Evolutionary conservation across 2,797 vertebrate genomes (phyloP).

Genomic region (Mus spretus): DNA sequence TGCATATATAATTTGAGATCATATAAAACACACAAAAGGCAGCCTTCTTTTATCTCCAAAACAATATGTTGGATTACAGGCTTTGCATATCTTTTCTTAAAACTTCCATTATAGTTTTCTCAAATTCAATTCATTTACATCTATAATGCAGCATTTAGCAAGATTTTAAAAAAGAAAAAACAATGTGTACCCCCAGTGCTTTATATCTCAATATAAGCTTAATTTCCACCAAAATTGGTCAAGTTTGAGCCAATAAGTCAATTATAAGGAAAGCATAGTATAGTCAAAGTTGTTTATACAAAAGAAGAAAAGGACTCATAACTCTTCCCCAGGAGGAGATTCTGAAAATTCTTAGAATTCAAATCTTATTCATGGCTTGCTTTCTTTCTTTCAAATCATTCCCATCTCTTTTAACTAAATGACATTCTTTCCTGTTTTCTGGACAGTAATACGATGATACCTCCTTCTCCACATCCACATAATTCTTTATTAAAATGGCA

Average conservation of each 20-base stretch:
- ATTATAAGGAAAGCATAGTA: background rate
- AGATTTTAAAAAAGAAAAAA: slow-evolving; percentile 60
- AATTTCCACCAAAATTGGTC: background rate
- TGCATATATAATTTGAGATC: slow-evolving; percentile 52
- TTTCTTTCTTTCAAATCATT: background rate
- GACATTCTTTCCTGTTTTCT: background rate
- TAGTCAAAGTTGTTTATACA: background rate
- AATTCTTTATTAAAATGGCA: slow-evolving; percentile 45
- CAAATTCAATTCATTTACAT: slow-evolving; percentile 62
- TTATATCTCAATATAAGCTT: slow-evolving; percentile 10
- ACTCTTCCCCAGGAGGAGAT: background rate
- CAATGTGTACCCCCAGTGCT: background rate
- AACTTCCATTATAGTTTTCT: slow-evolving; percentile 69
- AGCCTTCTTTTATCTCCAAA: slow-evolving; percentile 65
- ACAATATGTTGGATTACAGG: slow-evolving; percentile 75
- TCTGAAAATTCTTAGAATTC: background rate
- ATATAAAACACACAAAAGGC: slow-evolving; percentile 55
- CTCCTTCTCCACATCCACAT: background rate
- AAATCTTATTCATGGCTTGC: background rate
- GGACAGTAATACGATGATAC: background rate
- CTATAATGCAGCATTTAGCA: slow-evolving; percentile 17
- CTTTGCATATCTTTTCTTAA: slow-evolving; percentile 70
- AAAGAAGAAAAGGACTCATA: background rate
- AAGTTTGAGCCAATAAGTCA: slow-evolving; percentile 8
- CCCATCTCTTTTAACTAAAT: background rate